Conservation (phyloP, 2,888 invertebrate species). For the Clanis bilineata region DNA sequence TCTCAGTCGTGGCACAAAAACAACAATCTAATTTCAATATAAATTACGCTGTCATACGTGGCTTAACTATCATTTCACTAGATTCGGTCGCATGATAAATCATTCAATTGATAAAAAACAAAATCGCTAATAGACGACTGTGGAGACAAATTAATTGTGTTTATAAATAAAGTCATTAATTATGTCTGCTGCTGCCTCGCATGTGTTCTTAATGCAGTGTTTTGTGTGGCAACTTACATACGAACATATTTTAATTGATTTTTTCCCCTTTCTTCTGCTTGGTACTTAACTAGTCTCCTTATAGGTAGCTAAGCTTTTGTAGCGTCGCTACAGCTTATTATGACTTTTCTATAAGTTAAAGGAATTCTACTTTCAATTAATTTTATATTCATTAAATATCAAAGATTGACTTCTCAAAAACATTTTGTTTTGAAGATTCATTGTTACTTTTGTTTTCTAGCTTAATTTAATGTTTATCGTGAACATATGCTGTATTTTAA, state of each 20-base stretch:
- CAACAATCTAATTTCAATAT: too few relatives aligned
- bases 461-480: not conserved
- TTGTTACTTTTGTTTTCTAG: not conserved
- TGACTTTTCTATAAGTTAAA: too few relatives aligned
- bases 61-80: not conserved
- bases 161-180: constrained; percentile 13
- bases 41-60: not conserved
- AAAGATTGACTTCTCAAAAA: too few relatives aligned
- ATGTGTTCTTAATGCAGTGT: constrained; percentile 1
- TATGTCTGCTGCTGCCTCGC: not conserved
- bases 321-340: too few relatives aligned
- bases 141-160: constrained; percentile 10
- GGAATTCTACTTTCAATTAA: too few relatives aligned
- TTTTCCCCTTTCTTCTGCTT: not conserved
- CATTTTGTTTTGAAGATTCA: too few relatives aligned
- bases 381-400: too few relatives aligned
- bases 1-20: too few relatives aligned
- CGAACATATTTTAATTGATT: not conserved
- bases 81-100: not conserved
- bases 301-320: too few relatives aligned
- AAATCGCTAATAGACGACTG: constrained; percentile 6
- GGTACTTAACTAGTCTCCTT: too few relatives aligned
- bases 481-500: not conserved
- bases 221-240: not conserved
- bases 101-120: not conserved